Conservation (phyloP, 2,797 vertebrate species). For the Galaxias olidus region DNA sequence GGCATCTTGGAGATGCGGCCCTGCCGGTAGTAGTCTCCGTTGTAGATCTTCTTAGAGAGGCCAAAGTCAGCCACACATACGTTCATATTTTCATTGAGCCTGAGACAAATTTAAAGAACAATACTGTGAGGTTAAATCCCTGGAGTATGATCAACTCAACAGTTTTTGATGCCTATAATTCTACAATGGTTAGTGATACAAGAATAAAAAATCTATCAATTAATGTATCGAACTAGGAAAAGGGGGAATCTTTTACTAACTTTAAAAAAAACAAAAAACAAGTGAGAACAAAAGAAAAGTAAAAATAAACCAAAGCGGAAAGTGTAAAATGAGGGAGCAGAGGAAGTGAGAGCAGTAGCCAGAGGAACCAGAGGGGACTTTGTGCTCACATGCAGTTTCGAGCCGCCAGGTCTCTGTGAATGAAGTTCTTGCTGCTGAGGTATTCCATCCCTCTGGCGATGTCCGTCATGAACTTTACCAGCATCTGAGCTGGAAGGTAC, state of each 20-base stretch:
- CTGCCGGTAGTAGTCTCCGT: constrained; percentile 92
- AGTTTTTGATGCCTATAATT: too few relatives aligned
- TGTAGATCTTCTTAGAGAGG: constrained; percentile 94
- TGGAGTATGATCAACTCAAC: too few relatives aligned
- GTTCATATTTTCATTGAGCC: constrained; percentile 93
- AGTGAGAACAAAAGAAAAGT: constrained; percentile 15
- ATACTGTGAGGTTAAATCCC: too few relatives aligned
- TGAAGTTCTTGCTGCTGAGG: constrained; percentile 88
- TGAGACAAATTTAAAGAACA: constrained; percentile 35
- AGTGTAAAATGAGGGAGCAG: constrained; percentile 23
- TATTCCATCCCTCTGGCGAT: constrained; percentile 93
- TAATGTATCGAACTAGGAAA: too few relatives aligned
- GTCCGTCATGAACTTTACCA: constrained; percentile 92
- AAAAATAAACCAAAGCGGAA: constrained; percentile 11
- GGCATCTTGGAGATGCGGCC: constrained; percentile 94
- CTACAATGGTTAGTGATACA: too few relatives aligned
- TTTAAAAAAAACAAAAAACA: not conserved
- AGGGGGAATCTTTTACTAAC: too few relatives aligned
- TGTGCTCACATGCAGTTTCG: constrained; percentile 90
- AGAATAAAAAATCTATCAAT: too few relatives aligned
- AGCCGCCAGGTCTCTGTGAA: constrained; percentile 89
- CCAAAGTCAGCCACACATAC: constrained; percentile 93
- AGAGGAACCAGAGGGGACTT: not conserved
- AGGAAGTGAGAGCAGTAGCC: not conserved
- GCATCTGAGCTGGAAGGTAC: constrained; percentile 88